phyloP scores from a whole-genome alignment of 2,797 vertebrate genomes.

The Streptopelia turtur region DNA sequence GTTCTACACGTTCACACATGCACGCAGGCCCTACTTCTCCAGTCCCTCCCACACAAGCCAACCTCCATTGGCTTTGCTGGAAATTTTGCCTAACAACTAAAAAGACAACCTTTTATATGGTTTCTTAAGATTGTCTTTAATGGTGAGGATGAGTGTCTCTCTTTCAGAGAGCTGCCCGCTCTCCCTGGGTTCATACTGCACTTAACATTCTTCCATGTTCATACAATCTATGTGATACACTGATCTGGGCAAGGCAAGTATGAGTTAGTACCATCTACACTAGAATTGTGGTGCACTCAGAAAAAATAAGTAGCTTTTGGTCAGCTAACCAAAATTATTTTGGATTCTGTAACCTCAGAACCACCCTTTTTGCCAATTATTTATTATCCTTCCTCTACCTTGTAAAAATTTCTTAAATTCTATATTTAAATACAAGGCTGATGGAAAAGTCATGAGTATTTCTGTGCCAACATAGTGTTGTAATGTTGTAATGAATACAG shows the following conservation, averaged over 20 bases:
- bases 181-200: neutral
- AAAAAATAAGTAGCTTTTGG: neutral
- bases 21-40: neutral
- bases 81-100: neutral
- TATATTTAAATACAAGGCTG: neutral
- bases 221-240: neutral
- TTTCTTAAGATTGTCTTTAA: neutral
- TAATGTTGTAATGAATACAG: neutral
- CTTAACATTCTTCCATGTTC: neutral
- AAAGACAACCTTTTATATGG: neutral
- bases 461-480: neutral
- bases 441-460: neutral
- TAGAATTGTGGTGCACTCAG: neutral
- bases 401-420: conserved; percentile 36
- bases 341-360: neutral
- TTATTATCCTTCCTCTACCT: neutral
- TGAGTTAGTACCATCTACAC: neutral
- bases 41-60: conserved; percentile 28
- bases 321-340: neutral
- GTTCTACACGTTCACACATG: conserved; percentile 15
- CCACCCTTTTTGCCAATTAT: neutral
- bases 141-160: neutral
- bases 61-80: neutral
- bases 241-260: neutral
- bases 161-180: neutral